These are phyloP conservation scores for Leucoraja ocellata DNA, from an alignment of 2,797 vertebrate genomes.

Conservation along the genomic window DNA sequence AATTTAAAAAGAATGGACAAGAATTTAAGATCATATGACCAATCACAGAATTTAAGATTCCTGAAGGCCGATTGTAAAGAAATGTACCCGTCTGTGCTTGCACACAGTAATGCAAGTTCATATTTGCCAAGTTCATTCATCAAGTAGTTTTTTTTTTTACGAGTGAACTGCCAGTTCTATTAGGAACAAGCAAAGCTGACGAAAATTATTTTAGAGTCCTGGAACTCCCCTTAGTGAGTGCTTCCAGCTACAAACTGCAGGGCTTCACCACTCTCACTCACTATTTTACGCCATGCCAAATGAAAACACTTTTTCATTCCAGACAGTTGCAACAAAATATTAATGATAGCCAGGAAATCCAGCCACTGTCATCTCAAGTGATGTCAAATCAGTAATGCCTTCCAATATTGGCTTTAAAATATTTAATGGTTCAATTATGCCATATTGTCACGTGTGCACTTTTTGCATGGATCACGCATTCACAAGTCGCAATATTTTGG, in stretches of 20 bases:
- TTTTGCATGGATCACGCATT: too few relatives aligned
- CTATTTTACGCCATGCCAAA: constrained; percentile 26
- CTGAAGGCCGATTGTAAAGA: neutral
- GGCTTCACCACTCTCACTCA: constrained; percentile 1
- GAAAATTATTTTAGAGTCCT: constrained; percentile 29
- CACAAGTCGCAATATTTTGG: too few relatives aligned
- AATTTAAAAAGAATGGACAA: neutral
- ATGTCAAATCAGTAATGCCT: neutral
- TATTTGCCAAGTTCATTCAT: constrained; percentile 32
- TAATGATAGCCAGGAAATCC: constrained; percentile 25
- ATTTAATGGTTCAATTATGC: neutral
- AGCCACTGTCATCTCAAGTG: neutral
- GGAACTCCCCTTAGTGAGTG: constrained; percentile 7
- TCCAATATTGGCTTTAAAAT: neutral
- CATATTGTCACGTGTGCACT: too few relatives aligned
- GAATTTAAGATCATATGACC: neutral
- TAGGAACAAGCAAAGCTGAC: constrained; percentile 11
- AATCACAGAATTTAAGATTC: neutral
- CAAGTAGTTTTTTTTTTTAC: constrained; percentile 26
- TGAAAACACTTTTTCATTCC: constrained; percentile 31
- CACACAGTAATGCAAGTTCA: constrained; percentile 24
- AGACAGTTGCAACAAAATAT: constrained; percentile 35
- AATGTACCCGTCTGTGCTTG: neutral
- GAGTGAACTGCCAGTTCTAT: constrained; percentile 21
- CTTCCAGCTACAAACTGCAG: constrained; percentile 25